These are phyloP conservation scores for Isichthys henryi DNA, from an alignment of 2,113 vertebrate species.

Conservation along the genomic window DNA sequence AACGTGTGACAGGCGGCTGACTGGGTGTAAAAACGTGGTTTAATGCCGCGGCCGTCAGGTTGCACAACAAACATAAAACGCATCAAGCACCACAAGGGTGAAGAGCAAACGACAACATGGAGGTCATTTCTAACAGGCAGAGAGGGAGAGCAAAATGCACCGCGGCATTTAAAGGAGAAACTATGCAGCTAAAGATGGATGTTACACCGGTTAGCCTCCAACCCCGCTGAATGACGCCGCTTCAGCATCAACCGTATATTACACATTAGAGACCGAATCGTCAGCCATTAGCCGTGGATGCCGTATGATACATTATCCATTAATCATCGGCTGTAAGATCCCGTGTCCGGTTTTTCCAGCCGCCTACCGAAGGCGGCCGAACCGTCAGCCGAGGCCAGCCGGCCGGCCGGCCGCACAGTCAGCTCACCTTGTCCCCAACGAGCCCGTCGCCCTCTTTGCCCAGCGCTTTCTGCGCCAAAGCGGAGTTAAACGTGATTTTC, in stretches of 20 bases:
- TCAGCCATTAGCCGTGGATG: background rate
- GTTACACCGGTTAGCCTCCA: background rate
- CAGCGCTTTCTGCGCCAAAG: conserved; percentile 69
- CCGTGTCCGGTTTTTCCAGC: background rate
- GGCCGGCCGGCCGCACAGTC: background rate
- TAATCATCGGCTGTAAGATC: background rate
- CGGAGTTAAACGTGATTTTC: conserved; percentile 76
- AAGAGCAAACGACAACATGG: background rate
- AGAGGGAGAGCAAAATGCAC: background rate
- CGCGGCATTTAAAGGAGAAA: background rate
- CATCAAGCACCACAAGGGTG: background rate
- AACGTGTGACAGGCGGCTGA: background rate
- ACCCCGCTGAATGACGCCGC: background rate
- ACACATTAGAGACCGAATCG: background rate
- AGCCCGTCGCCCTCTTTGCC: conserved; percentile 56
- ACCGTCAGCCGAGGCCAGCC: background rate
- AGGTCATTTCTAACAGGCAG: background rate
- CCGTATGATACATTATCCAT: background rate
- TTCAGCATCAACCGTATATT: background rate
- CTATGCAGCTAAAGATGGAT: background rate
- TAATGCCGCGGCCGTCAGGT: background rate
- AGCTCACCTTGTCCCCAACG: conserved; percentile 62
- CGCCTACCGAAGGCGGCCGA: background rate
- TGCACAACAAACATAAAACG: no score
- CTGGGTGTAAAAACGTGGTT: background rate